Evolutionary conservation across 2,113 vertebrate species (phyloP).

Genomic region (Cynoglossus semilaevis): DNA sequence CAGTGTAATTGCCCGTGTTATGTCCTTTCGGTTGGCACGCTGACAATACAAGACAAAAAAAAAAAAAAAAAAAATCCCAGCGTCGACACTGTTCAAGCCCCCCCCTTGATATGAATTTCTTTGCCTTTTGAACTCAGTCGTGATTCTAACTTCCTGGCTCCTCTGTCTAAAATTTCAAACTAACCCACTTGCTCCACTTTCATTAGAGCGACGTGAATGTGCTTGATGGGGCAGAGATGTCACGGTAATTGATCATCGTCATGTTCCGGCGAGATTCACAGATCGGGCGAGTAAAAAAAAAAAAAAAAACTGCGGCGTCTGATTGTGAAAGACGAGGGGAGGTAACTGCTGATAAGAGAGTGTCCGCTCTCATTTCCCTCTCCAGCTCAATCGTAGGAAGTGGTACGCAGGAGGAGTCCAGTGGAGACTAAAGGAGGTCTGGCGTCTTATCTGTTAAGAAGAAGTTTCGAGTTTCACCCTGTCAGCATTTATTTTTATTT

Average conservation of each 20-base stretch:
- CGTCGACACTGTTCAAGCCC: neutral
- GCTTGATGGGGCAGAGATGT: constrained; percentile 47
- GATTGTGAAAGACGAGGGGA: constrained; percentile 25
- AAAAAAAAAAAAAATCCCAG: no score
- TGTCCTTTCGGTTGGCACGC: neutral
- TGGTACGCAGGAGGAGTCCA: constrained; percentile 14
- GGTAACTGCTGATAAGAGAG: constrained; percentile 50
- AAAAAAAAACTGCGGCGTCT: constrained; percentile 29
- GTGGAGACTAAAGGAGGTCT: constrained; percentile 42
- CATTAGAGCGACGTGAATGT: constrained; percentile 44
- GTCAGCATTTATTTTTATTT: constrained; percentile 62
- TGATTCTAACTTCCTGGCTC: no score
- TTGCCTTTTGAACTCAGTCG: neutral
- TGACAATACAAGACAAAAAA: neutral
- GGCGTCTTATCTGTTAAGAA: constrained; percentile 57
- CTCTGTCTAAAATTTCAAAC: constrained; percentile 8
- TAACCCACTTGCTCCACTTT: constrained; percentile 19
- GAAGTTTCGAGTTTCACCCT: constrained; percentile 39
- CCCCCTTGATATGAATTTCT: constrained; percentile 5
- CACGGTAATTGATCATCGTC: constrained; percentile 58
- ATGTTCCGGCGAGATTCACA: constrained; percentile 36
- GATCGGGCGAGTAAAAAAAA: constrained; percentile 21
- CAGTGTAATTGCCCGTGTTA: neutral
- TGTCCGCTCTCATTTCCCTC: constrained; percentile 51
- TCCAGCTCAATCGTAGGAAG: constrained; percentile 50